Evolutionary conservation across 2,797 vertebrate genomes (phyloP).

Genomic region (Scyliorhinus canicula): DNA sequence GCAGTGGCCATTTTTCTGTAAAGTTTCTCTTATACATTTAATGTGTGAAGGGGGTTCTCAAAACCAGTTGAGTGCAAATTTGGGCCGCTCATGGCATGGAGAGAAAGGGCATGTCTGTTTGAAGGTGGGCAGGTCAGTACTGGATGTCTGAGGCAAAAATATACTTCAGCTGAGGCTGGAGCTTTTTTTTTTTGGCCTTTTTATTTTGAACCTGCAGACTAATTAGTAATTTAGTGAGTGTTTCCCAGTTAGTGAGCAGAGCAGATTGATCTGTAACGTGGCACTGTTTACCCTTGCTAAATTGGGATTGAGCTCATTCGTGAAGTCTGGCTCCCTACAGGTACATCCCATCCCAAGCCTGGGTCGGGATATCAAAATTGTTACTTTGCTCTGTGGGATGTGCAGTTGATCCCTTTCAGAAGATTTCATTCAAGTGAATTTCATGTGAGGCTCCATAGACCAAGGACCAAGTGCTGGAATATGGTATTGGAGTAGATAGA

Average conservation of each 20-base stretch:
- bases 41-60: not conserved
- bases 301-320: no score
- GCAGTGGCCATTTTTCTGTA: not conserved
- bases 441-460: not conserved
- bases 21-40: not conserved
- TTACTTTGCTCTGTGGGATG: not conserved
- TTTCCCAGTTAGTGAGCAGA: not conserved
- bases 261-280: not conserved
- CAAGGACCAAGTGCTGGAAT: no score
- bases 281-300: not conserved
- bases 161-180: not conserved
- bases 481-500: no score
- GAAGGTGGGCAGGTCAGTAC: not conserved
- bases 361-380: not conserved
- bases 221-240: not conserved
- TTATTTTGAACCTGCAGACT: not conserved
- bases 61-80: not conserved
- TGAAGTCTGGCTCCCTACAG: not conserved
- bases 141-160: not conserved
- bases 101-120: not conserved
- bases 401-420: no score
- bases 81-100: not conserved
- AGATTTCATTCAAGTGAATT: not conserved
- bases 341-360: not conserved
- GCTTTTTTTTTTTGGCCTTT: not conserved